Base-by-base conservation (phyloP, 2,888 invertebrate species). In the Elysia crispata region DNA sequence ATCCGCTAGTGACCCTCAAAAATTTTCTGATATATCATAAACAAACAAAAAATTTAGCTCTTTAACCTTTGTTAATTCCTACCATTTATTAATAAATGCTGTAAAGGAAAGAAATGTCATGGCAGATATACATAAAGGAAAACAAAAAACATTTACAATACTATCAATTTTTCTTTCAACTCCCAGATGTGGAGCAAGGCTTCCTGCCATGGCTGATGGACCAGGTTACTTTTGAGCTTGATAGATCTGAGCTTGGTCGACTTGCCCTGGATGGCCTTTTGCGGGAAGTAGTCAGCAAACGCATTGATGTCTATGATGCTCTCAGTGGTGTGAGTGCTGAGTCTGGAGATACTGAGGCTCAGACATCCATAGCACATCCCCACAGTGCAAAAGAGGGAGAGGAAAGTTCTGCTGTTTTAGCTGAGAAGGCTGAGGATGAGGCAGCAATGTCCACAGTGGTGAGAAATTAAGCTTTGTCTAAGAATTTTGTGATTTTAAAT, bases 161-260 rank as follows among this genome's bases (percentile, higher is more conserved):
- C 6, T 15, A 60, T 60, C n/a, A n/a, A 23, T 60, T 13, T 8
- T 6, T 25, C 60, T 60, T 3, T 60, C 25, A 18, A 28, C 20
- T 69, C 28, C 33, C 86, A 92, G 93, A 93, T 85, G 90, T 93
- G 95, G 96, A 93, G 83, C 91, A 91, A 86, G 95, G 95, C 77
- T 96, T 97, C 93, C 94, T 96, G 94, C 96, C 97, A 75, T 97
- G 97, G 97, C 93, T 97, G 85, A 95, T 96, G 93, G 94, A 94
- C 76, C 95, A 96, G 92, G 97, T 97, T 72, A 95, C 95, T 74
- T 93, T 94, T 82, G 96, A 97, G 93, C 94, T 97, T 88, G 95
- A 96, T 87, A 95, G 95, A 82, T 95, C 96, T 92, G 95, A 96
- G 85, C 95, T 95, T 88, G 96, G 96, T 85, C 94, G 96, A 82